These are phyloP conservation scores for Epistrophella euchroma DNA, from an alignment of 2,888 invertebrate genomes.

Conservation along the genomic window DNA sequence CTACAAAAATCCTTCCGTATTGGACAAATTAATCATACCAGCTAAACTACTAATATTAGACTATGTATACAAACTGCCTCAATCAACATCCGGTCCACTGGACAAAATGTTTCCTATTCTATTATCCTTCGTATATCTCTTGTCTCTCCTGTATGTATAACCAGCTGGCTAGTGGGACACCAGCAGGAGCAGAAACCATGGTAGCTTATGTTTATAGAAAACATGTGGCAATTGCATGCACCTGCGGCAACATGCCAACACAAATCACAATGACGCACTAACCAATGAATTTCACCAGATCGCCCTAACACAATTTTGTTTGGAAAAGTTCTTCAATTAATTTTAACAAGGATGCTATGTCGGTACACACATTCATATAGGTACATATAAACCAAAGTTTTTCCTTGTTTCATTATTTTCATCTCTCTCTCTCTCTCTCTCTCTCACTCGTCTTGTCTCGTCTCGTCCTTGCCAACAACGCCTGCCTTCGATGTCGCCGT, in stretches of 20 bases:
- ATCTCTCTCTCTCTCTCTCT: not conserved
- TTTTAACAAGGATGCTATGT: slow-evolving; percentile 66
- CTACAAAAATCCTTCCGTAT: slow-evolving; percentile 4
- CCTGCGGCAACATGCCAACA: slow-evolving; percentile 57
- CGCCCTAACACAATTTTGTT: slow-evolving; percentile 61
- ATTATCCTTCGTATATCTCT: not conserved
- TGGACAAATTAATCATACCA: slow-evolving; percentile 14
- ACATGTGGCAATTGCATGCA: slow-evolving; percentile 53
- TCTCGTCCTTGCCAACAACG: slow-evolving; percentile 1
- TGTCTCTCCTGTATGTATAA: not conserved
- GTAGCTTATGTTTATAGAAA: slow-evolving; percentile 27
- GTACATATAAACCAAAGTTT: slow-evolving; percentile 6
- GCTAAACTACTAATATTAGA: slow-evolving; percentile 15
- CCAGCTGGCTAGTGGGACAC: not conserved
- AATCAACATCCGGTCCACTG: slow-evolving; percentile 33
- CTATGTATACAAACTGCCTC: slow-evolving; percentile 25
- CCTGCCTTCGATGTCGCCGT: not conserved
- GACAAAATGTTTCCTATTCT: slow-evolving; percentile 25
- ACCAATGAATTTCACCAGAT: slow-evolving; percentile 57
- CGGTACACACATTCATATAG: slow-evolving; percentile 35
- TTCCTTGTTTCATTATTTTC: slow-evolving; percentile 23
- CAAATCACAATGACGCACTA: slow-evolving; percentile 63
- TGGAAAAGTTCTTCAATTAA: slow-evolving; percentile 71
- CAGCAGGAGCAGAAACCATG: not conserved
- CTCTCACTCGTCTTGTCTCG: not conserved